A percentile compares a stretch with the other conserved stretches of the same genome.
Evolutionary conservation across 2,113 vertebrate species (phyloP).

Genomic region (Emydura subglobosa): DNA sequence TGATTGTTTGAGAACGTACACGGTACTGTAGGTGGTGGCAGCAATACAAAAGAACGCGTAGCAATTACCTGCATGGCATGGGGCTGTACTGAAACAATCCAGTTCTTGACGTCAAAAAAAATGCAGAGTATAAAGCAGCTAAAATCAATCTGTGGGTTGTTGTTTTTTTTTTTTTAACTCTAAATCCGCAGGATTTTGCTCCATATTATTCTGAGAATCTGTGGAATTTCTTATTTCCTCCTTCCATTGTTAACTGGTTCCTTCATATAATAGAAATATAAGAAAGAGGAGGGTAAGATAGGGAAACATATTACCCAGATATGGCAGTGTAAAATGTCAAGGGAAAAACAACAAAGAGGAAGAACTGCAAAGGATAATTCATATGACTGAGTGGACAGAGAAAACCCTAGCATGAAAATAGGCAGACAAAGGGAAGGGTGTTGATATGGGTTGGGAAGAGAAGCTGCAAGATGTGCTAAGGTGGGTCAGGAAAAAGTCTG

Average conservation of each 20-base stretch:
- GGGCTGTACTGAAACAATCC: slow-evolving; percentile 55
- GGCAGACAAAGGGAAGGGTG: neutral
- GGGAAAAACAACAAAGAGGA: neutral
- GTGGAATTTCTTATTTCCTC: slow-evolving; percentile 34
- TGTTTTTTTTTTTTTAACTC: neutral
- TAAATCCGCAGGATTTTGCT: slow-evolving; percentile 41
- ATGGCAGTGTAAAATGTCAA: neutral
- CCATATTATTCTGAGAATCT: slow-evolving; percentile 47
- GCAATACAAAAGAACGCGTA: slow-evolving; percentile 63
- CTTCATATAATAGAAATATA: neutral
- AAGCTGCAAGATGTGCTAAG: neutral
- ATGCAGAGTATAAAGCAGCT: slow-evolving; percentile 42
- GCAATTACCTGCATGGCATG: slow-evolving; percentile 62
- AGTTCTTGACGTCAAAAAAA: slow-evolving; percentile 67
- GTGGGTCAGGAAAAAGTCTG: neutral
- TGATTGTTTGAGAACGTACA: slow-evolving; percentile 55
- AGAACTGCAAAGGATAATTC: neutral
- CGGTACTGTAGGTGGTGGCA: slow-evolving; percentile 62
- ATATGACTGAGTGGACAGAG: neutral
- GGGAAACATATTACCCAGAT: neutral
- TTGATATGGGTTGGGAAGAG: neutral
- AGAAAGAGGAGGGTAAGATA: slow-evolving; percentile 19
- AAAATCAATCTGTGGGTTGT: slow-evolving; percentile 28
- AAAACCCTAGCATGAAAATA: neutral
- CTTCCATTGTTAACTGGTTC: neutral